These are phyloP conservation scores for Cryptus armator DNA, from an alignment of 2,888 invertebrate species.

Conservation along the genomic window DNA sequence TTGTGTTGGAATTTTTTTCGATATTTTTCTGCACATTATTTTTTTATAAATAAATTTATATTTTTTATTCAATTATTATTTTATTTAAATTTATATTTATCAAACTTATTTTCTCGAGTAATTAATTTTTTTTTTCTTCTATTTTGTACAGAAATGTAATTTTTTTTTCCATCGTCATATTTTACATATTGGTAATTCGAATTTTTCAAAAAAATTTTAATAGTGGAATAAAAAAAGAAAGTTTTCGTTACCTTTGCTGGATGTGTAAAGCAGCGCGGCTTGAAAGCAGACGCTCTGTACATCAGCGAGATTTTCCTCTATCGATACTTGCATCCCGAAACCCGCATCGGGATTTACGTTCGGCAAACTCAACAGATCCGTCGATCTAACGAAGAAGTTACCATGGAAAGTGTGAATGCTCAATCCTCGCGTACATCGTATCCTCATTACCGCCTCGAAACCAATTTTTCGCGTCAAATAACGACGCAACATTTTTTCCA, in stretches of 20 bases:
- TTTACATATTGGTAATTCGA: too few species aligned
- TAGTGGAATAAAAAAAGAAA: too few species aligned
- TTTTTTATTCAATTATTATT: too few species aligned
- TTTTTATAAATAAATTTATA: neutral
- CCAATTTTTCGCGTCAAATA: conserved; percentile 99
- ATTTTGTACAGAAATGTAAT: too few species aligned
- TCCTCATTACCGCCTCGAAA: conserved; percentile 99
- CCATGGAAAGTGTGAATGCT: conserved; percentile 99
- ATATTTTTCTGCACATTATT: neutral
- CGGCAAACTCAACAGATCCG: conserved; percentile 97
- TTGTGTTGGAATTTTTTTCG: neutral
- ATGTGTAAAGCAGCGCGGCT: conserved; percentile 98
- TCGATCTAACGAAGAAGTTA: conserved; percentile 99
- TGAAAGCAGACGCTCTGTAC: conserved; percentile 97
- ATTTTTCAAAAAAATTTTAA: too few species aligned
- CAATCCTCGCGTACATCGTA: conserved; percentile 96
- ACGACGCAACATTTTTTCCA: conserved; percentile 92
- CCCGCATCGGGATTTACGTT: conserved; percentile 99
- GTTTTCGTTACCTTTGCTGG: conserved; percentile 90
- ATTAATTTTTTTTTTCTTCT: too few species aligned
- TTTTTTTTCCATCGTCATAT: too few species aligned
- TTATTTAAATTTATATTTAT: too few species aligned
- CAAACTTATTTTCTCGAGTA: too few species aligned
- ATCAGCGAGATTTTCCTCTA: conserved; percentile 96
- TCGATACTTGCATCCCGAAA: conserved; percentile 98